Base-by-base conservation (phyloP, 2,797 vertebrate genomes). In the Pantherophis alleghaniensis region DNA sequence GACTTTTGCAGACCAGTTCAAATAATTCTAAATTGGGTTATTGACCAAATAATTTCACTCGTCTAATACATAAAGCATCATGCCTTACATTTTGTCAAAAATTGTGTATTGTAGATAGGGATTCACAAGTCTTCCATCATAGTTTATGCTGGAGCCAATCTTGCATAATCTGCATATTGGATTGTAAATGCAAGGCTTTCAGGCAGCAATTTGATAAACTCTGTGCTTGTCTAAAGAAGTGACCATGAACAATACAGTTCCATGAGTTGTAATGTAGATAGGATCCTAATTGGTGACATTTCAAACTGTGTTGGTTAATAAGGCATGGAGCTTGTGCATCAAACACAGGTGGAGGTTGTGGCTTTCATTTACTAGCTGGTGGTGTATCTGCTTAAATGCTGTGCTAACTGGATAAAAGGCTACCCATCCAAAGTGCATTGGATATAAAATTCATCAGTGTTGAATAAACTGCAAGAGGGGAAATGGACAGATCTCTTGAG, bases 381-480 rank as follows among this genome's bases (percentile, higher is more conserved):
- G 10, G 18, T 61, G 12, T 22, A n/a, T 60, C 53, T 89, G 69
- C 0, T 91, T 51, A 94, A 59, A 60, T 87, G 1, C 5, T 88
- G 2, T 0, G 5, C 42, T 91, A 20, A 14, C 26, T 91, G 74
- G 69, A 60, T 55, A 59, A 83, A 16, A 2, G 79, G 37, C 90
- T 87, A n/a, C 11, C 63, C 16, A 7, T 90, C 79, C 88, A 2
- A n/a, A 93, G 20, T 74, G 53, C 42, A 94, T 22, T 56, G 56
- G 87, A 86, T 74, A 63, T 42, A 83, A 93, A 89, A 89, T 47
- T 32, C 32, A 37, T 60, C 93, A 63, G 83, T 93, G 74, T 42
- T 7, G 47, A 51, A 42, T 57, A 28, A 47, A 69, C 24, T 74
- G 69, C 51, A 69, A 61, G 20, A 32, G 47, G n/a, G 22, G 26